phyloP scores from a whole-genome alignment of 37 sponge, comb jelly and placozoan species.

The Hexactinellida sp. region DNA sequence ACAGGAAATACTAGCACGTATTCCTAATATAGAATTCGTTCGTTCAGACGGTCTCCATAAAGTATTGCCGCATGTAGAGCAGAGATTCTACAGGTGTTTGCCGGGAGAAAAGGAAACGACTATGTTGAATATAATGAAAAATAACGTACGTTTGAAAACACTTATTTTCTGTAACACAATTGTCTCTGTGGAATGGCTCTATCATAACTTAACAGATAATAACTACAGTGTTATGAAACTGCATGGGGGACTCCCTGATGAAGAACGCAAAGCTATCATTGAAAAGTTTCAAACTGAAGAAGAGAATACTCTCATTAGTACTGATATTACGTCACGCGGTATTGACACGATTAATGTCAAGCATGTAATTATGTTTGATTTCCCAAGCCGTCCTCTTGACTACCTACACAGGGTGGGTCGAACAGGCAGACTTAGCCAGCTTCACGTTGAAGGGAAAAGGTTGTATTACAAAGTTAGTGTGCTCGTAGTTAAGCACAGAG shows the following conservation, averaged over 20 bases:
- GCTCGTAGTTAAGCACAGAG: neutral
- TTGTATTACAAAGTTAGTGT: neutral
- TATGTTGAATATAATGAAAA: neutral
- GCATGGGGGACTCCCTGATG: neutral
- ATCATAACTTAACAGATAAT: neutral
- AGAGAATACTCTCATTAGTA: neutral
- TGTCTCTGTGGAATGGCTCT: neutral
- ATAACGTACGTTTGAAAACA: neutral
- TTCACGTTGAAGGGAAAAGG: neutral
- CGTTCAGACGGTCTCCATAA: neutral
- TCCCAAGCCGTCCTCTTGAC: neutral
- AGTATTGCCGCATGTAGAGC: conserved; percentile 3
- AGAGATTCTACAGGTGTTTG: neutral
- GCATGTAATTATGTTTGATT: conserved; percentile 9
- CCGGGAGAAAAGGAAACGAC: neutral
- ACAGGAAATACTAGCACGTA: neutral
- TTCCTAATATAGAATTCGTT: neutral
- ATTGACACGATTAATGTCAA: neutral
- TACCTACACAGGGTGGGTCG: neutral
- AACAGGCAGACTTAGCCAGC: neutral
- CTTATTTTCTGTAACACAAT: conserved; percentile 10
- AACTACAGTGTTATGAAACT: neutral
- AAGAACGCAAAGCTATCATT: neutral
- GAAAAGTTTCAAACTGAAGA: neutral
- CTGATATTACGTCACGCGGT: neutral